These are phyloP conservation scores for Hiodon tergisus DNA, from an alignment of 2,113 vertebrate genomes.

Conservation along the genomic window DNA sequence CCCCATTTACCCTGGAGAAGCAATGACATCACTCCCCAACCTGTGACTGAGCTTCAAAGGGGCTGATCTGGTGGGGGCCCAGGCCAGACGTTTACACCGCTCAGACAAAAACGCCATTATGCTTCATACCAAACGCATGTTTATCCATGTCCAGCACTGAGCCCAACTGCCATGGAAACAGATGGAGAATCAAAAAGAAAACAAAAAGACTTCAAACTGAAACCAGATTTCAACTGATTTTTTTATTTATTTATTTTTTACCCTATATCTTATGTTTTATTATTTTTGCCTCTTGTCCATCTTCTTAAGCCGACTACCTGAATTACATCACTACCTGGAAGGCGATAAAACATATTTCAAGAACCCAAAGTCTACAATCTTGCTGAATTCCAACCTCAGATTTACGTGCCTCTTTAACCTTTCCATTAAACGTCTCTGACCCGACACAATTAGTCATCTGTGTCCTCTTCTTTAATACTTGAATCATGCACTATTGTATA, in stretches of 20 bases:
- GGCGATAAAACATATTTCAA: constrained; percentile 33
- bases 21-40: constrained; percentile 54
- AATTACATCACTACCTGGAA: constrained; percentile 42
- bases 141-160: constrained; percentile 26
- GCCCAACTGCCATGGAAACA: constrained; percentile 50
- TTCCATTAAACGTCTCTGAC: no score
- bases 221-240: constrained; percentile 53
- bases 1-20: constrained; percentile 38
- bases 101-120: constrained; percentile 37
- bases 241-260: constrained; percentile 26
- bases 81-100: constrained; percentile 22
- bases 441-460: no score
- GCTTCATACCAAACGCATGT: constrained; percentile 37
- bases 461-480: no score
- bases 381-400: not conserved
- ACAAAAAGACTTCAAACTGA: constrained; percentile 49
- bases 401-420: not conserved
- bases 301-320: constrained; percentile 36
- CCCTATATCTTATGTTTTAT: not conserved
- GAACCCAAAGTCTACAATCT: constrained; percentile 35
- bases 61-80: constrained; percentile 10
- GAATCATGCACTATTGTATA: no score
- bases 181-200: constrained; percentile 40
- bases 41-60: constrained; percentile 50
- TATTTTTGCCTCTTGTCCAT: not conserved